Evolutionary conservation across 64 coral and sea anemone species (phyloP), one percentile per base, ranked within the genome.

Genomic region (Actinia tenebrosa): DNA sequence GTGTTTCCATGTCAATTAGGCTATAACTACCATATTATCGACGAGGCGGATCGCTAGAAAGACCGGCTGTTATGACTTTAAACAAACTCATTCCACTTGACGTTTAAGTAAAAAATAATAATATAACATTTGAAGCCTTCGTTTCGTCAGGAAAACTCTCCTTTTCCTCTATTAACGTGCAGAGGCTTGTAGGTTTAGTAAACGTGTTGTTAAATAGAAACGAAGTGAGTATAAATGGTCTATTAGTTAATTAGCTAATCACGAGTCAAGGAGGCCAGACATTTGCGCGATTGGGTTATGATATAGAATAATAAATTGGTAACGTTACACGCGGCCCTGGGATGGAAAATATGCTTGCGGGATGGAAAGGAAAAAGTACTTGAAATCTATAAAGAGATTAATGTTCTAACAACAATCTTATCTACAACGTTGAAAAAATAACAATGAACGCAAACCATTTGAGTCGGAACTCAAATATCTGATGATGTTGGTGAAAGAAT

Each of bases 11-110:
- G 64, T 89, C 88, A 77, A 84, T 89, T 89, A 84, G 59, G 83
- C 27, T 89, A 89, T 84, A 84, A 89, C 84, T 89, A 89, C 52
- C 80, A 84, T 89, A 84, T 89, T 89, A 89, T 89, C 88, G 80
- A 83, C 26, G 3, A 89, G 88, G 88, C 88, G 88, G 88, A 89
- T 89, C 88, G 42, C 16, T 42, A 47, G 54, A 89, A 89, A 89
- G 11, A 25, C n/a, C n/a, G n/a, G n/a, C 26, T 75, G 25, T 25
- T 30, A 75, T 75, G 11, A 75, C 11, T 30, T 75, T 7, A 75
- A 75, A 75, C 69, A 75, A 75, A 75, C 25, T 25, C 0, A n/a
- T 30, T 22, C 69, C 10, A 13, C 26, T 75, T 42, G 69, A 75
- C 63, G n/a, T n/a, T 20, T 7, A 22, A 66, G 63, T 20, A 3